These are phyloP conservation scores for Lerista edwardsae DNA, from an alignment of 2,797 vertebrate species.

Conservation along the genomic window DNA sequence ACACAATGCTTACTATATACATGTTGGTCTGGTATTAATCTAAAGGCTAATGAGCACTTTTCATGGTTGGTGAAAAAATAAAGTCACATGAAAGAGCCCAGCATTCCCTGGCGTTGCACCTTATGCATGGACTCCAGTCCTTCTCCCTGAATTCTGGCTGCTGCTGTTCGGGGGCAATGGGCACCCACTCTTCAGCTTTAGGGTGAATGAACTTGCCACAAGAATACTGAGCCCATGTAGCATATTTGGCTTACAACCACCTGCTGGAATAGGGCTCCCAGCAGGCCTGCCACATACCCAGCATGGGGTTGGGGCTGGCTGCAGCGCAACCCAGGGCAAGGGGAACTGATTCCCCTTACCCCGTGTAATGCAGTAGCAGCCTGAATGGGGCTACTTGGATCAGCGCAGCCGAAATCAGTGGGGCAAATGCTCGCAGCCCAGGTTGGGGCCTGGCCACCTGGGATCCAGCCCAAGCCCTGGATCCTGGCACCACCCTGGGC, in stretches of 20 bases:
- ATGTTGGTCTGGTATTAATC: constrained; percentile 27
- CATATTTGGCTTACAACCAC: neutral
- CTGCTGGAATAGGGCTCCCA: no score
- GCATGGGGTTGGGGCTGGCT: no score
- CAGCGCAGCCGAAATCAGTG: no score
- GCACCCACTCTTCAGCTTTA: neutral
- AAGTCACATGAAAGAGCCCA: neutral
- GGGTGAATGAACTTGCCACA: neutral
- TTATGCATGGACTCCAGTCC: neutral
- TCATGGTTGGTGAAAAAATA: neutral
- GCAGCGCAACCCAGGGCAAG: no score
- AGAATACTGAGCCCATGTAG: neutral
- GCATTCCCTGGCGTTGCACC: neutral
- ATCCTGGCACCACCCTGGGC: no score
- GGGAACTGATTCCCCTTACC: no score
- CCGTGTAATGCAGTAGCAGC: no score
- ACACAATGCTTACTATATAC: constrained; percentile 10
- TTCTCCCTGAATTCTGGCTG: neutral
- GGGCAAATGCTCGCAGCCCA: no score
- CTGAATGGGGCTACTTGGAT: no score
- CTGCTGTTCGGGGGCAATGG: neutral
- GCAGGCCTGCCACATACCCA: no score
- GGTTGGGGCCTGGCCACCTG: no score
- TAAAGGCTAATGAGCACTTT: neutral
- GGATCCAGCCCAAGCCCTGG: no score